Conservation (phyloP, 2,888 invertebrate species). For the Crocallis elinguaria region DNA sequence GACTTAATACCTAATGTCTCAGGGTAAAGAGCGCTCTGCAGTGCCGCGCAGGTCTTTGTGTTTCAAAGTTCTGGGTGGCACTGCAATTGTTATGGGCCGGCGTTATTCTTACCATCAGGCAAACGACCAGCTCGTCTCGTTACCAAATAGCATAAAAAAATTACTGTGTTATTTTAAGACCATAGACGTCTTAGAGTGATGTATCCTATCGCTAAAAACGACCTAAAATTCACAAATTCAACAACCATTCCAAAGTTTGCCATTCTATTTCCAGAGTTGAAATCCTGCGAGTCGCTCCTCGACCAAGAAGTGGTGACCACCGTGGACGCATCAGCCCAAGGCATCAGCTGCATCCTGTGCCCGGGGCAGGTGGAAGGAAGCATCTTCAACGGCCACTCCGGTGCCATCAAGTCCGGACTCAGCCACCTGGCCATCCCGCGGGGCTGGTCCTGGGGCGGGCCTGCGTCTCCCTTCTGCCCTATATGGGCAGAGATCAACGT, state of each 20-base stretch:
- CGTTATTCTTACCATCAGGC: too few relatives aligned
- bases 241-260: background rate
- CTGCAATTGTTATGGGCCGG: too few relatives aligned
- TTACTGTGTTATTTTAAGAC: too few relatives aligned
- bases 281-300: conserved; percentile 64
- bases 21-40: too few relatives aligned
- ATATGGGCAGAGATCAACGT: conserved; percentile 88
- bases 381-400: conserved; percentile 82
- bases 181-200: too few relatives aligned
- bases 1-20: too few relatives aligned
- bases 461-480: conserved; percentile 90
- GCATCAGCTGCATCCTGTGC: conserved; percentile 64
- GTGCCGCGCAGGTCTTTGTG: too few relatives aligned
- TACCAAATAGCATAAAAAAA: too few relatives aligned
- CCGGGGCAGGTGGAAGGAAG: conserved; percentile 57
- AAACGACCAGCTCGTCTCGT: too few relatives aligned
- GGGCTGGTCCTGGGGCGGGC: conserved; percentile 94
- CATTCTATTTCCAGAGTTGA: conserved; percentile 58
- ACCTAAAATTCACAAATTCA: too few relatives aligned
- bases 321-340: conserved; percentile 58
- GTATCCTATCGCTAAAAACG: too few relatives aligned
- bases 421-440: conserved; percentile 91
- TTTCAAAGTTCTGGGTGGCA: too few relatives aligned
- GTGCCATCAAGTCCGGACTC: conserved; percentile 88
- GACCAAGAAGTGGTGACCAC: conserved; percentile 64